Base-by-base conservation (phyloP, 1,140 invertebrate genomes). In the Platyscapa corneri region DNA sequence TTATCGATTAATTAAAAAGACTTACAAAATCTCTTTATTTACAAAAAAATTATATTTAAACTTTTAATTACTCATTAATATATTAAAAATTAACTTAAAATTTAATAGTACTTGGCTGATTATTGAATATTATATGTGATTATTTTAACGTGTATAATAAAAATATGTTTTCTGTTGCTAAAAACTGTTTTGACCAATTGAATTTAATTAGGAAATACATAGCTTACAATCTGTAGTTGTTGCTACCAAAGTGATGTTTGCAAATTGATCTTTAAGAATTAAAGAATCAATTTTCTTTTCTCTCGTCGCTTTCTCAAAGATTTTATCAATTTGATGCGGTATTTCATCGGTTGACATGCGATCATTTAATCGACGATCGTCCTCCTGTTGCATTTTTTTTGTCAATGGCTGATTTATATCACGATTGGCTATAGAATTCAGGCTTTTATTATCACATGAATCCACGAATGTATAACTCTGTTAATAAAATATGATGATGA, bases 381-480 rank as follows among this genome's bases (percentile, higher is more conserved):
- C n/a, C 27, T 56, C 8, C 46, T 65, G 64, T 18, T 79, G 85
- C 53, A 86, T 83, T 34, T 30, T 79, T 20, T 64, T 67, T 5
- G 82, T 18, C 67, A 39, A 3, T 0, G 82, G 65, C 20, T 75
- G 53, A 14, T 65, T 72, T 0, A 56, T 10, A 27, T 83, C 39
- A 16, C 23, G 70, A 7, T 77, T 64, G 23, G 37, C n/a, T 30
- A 53, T 87, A 34, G 89, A 88, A 23, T 87, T 76, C 20, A 87
- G 86, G 1, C 70, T 90, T 86, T 7, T 89, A 79, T 60, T 89
- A 87, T 23, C 87, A 67, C 92, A 93, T 75, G 87, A 88, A 39
- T 88, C 83, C 0, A 90, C 84, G 32, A 92, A 90, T 78, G 83
- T 89, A 65, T 92, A 93, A 84, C 86, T 90, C 91, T 92, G 83